Base-by-base conservation (phyloP, 2,113 vertebrate species). In the Sardina pilchardus region DNA sequence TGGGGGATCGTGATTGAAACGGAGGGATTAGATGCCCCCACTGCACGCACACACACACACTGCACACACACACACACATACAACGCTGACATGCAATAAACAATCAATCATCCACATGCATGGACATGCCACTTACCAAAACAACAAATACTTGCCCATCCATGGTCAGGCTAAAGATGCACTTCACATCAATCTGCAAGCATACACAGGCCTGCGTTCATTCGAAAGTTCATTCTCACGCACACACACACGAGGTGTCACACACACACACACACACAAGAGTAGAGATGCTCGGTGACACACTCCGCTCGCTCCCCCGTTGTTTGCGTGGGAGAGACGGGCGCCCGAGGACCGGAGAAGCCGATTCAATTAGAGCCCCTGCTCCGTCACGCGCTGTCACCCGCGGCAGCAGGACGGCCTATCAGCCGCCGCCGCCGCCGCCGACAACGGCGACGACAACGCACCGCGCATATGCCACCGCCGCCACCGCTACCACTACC, bases 1-100 rank as follows among this genome's bases (percentile, higher is more conserved):
- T 53, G 17, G 43, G 36, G 36, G 34, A 16, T 82, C 82, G 24
- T 88, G 71, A 88, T 82, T 84, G 80, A 88, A 88, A 8, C 45
- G 19, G 84, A 84, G 81, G 82, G 85, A 86, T 88, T 84, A 86
- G 81, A 88, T 82, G 47, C 81, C 85, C 85, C 80, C 59, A 84
- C 81, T 39, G 36, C 39, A 48, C 48, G 81, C 78, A 78, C 34
- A 43, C 42, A 50, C 71, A 78, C 48, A 50, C 30, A 81, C 81
- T 48, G 30, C 81, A 81, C 75, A 81, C 45, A 85, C 48, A 59
- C 45, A 26, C 44, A 63, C n/a, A 81, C 42, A n/a, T n/a, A n/a
- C n/a, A n/a, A n/a, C n/a, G n/a, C n/a, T n/a, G n/a, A n/a, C n/a
- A 36, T 48, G 71, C 71, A 81, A 81, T 63, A 78, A 30, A 36